Evolutionary conservation across 2,888 invertebrate species (phyloP).

Genomic region (Iphiclides podalirius): DNA sequence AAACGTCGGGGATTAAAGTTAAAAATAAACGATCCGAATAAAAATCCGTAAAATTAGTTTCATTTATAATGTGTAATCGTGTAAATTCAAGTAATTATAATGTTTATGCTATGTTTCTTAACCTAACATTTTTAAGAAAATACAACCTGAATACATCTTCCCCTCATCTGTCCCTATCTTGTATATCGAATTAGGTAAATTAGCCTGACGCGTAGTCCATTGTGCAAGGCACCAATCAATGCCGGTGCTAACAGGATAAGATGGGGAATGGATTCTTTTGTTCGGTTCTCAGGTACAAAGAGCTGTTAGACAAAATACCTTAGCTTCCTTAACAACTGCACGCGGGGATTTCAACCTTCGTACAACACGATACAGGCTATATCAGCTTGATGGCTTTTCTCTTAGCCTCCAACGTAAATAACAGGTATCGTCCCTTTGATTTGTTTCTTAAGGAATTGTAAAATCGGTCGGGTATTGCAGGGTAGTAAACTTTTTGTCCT

Average conservation of each 20-base stretch:
- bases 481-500: constrained; percentile 24
- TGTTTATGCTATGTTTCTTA: too few relatives aligned
- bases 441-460: constrained; percentile 24
- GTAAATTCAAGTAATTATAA: too few relatives aligned
- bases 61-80: too few relatives aligned
- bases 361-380: background rate
- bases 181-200: constrained; percentile 24
- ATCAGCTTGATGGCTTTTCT: background rate
- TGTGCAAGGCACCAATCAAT: constrained; percentile 24
- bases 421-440: constrained; percentile 25
- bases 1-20: too few relatives aligned
- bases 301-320: constrained; percentile 18
- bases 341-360: background rate
- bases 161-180: constrained; percentile 2
- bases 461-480: constrained; percentile 19
- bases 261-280: constrained; percentile 30
- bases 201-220: constrained; percentile 21
- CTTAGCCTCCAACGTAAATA: constrained; percentile 15
- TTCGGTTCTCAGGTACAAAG: constrained; percentile 25
- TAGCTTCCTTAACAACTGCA: background rate
- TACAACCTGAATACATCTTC: background rate
- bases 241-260: constrained; percentile 34
- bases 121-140: background rate
- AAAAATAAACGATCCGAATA: too few relatives aligned
- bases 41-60: too few relatives aligned